Evolutionary conservation across 2,113 vertebrate species (phyloP).

Genomic region (Cacatua alba): DNA sequence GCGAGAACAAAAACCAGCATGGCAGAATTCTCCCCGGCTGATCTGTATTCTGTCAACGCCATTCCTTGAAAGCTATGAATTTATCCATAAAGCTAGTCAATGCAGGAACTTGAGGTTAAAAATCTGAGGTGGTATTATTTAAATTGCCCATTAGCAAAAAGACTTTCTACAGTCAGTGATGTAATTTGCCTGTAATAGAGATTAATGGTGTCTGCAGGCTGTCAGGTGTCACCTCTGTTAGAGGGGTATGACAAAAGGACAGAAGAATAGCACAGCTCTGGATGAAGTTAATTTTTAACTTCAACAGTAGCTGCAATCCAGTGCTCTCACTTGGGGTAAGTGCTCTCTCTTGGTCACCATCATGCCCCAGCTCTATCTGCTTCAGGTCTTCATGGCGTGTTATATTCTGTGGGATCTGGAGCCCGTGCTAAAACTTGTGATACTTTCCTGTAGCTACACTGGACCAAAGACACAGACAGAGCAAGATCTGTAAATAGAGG

Average conservation of each 20-base stretch:
- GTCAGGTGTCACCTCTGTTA: background rate
- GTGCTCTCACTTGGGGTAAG: background rate
- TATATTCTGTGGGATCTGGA: background rate
- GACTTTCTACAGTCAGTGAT: background rate
- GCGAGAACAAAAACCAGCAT: background rate
- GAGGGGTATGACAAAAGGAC: background rate
- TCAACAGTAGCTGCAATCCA: background rate
- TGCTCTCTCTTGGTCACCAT: background rate
- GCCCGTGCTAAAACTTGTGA: background rate
- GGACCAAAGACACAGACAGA: background rate
- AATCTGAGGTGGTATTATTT: background rate
- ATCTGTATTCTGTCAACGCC: background rate
- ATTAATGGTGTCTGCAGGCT: background rate
- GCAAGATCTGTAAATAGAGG: background rate
- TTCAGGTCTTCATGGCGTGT: background rate
- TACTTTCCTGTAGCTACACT: background rate
- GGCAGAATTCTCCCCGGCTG: background rate
- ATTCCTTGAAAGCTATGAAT: background rate
- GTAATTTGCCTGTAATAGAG: background rate
- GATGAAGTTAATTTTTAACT: background rate
- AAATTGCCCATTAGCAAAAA: background rate
- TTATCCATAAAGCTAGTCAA: background rate
- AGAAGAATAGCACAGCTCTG: background rate
- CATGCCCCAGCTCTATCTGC: background rate
- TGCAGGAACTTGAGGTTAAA: background rate